These are phyloP conservation scores for Thunnus thynnus DNA, from an alignment of 2,113 vertebrate species.

Conservation along the genomic window DNA sequence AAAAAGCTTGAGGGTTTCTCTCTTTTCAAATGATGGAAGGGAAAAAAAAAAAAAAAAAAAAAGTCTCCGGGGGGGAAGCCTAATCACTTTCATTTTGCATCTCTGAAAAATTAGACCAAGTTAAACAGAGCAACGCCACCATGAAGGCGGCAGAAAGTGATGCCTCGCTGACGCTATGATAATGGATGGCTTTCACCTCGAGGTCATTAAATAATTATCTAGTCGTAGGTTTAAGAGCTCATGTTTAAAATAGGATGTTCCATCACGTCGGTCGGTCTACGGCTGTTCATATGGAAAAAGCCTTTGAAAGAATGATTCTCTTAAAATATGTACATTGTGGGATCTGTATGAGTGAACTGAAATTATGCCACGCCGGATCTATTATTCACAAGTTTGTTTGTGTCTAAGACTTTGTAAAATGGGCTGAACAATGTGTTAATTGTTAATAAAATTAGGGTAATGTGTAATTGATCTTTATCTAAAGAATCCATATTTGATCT, in stretches of 20 bases:
- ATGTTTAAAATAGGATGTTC: slow-evolving; percentile 55
- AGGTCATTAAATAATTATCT: slow-evolving; percentile 80
- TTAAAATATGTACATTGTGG: slow-evolving; percentile 40
- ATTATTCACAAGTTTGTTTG: slow-evolving; percentile 16
- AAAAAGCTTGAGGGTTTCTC: slow-evolving; percentile 30
- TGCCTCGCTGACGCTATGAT: slow-evolving; percentile 52
- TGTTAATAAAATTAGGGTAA: not conserved
- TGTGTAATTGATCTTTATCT: not conserved
- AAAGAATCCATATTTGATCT: slow-evolving; percentile 30
- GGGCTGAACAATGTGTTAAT: not conserved
- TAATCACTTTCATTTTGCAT: slow-evolving; percentile 70
- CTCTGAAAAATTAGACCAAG: slow-evolving; percentile 68
- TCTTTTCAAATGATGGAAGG: slow-evolving; percentile 43
- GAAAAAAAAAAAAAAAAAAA: not conserved
- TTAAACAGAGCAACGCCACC: slow-evolving; percentile 65
- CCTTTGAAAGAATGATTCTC: not conserved
- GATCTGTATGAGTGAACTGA: slow-evolving; percentile 18
- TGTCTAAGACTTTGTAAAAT: not conserved
- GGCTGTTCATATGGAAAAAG: slow-evolving; percentile 12
- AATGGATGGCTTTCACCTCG: slow-evolving; percentile 68
- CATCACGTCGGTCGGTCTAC: slow-evolving; percentile 20
- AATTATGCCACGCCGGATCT: not conserved
- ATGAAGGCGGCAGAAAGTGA: slow-evolving; percentile 15
- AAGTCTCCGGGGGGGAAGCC: slow-evolving; percentile 51
- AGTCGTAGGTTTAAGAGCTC: slow-evolving; percentile 54